Evolutionary conservation across 2,888 invertebrate species (phyloP).

Genomic region (Salticus scenicus): DNA sequence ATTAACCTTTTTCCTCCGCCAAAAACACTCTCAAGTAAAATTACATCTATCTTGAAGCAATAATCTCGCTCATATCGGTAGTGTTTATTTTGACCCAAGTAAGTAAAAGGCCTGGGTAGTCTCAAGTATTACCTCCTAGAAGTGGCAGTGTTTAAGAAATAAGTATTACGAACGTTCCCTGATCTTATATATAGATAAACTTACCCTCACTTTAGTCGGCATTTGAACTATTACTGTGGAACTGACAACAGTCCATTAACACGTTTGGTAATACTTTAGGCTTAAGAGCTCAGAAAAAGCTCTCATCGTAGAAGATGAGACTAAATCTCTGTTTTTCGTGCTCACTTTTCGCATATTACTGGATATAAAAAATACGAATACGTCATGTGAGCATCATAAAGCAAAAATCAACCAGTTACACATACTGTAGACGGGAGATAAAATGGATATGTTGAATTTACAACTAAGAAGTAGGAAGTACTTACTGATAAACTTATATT

Average conservation of each 20-base stretch:
- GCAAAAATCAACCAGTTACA: neutral
- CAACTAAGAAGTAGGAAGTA: constrained; percentile 23
- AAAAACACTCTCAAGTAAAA: neutral
- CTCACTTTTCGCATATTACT: constrained; percentile 6
- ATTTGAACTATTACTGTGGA: constrained; percentile 30
- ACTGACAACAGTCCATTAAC: constrained; percentile 67
- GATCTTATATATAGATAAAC: constrained; percentile 22
- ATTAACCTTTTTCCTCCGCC: neutral
- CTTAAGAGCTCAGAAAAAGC: neutral
- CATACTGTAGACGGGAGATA: constrained; percentile 39
- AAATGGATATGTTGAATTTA: constrained; percentile 37
- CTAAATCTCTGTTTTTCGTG: constrained; percentile 15
- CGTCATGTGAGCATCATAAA: constrained; percentile 33
- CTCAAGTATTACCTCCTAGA: constrained; percentile 44
- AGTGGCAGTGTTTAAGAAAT: constrained; percentile 33
- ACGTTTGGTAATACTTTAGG: constrained; percentile 45
- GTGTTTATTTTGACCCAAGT: constrained; percentile 49
- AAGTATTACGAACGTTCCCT: constrained; percentile 29
- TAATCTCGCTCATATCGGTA: constrained; percentile 23
- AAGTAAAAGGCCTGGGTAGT: constrained; percentile 45
- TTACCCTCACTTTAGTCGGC: constrained; percentile 17
- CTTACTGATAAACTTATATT: constrained; percentile 27
- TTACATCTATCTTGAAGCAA: neutral
- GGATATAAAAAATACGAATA: constrained; percentile 6
- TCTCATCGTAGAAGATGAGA: constrained; percentile 8